Percentiles rank a stretch among this genome's conserved stretches.
These are phyloP conservation scores for Labroides dimidiatus DNA, from an alignment of 2,797 vertebrate genomes.

Conservation along the genomic window DNA sequence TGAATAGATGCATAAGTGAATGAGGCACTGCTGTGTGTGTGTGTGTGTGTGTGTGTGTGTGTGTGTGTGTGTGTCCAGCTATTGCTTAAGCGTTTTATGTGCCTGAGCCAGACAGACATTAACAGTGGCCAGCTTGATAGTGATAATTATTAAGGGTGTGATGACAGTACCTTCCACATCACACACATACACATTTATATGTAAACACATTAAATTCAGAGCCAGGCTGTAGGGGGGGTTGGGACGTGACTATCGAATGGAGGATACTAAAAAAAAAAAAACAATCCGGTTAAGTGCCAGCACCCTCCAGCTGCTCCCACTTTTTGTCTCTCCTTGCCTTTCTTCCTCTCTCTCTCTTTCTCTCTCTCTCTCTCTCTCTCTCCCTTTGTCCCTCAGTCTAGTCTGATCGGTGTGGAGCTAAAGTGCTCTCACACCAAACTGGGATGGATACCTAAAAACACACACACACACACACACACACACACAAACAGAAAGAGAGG, in stretches of 20 bases:
- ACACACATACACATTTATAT: slow-evolving; percentile 32
- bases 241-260: slow-evolving; percentile 56
- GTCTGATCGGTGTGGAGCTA: slow-evolving; percentile 60
- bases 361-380: slow-evolving; percentile 31
- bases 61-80: slow-evolving; percentile 18
- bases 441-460: slow-evolving; percentile 64
- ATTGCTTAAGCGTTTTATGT: slow-evolving; percentile 59
- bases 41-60: slow-evolving; percentile 32
- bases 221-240: slow-evolving; percentile 57
- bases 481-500: slow-evolving; percentile 38
- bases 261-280: slow-evolving; percentile 73
- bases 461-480: slow-evolving; percentile 28
- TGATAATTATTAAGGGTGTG: slow-evolving; percentile 66
- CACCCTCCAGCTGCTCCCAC: slow-evolving; percentile 70
- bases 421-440: slow-evolving; percentile 73
- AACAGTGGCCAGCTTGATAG: slow-evolving; percentile 65
- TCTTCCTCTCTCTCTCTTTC: slow-evolving; percentile 45
- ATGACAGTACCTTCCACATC: slow-evolving; percentile 43
- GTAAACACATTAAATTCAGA: slow-evolving; percentile 44
- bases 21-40: slow-evolving; percentile 62
- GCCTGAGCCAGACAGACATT: slow-evolving; percentile 64
- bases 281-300: slow-evolving; percentile 83
- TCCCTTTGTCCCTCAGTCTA: slow-evolving; percentile 57
- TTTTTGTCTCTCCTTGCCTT: slow-evolving; percentile 51
- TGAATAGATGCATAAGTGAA: slow-evolving; percentile 85